Base-by-base conservation (phyloP, 1,140 invertebrate genomes). In the Drosophila bipectinata region DNA sequence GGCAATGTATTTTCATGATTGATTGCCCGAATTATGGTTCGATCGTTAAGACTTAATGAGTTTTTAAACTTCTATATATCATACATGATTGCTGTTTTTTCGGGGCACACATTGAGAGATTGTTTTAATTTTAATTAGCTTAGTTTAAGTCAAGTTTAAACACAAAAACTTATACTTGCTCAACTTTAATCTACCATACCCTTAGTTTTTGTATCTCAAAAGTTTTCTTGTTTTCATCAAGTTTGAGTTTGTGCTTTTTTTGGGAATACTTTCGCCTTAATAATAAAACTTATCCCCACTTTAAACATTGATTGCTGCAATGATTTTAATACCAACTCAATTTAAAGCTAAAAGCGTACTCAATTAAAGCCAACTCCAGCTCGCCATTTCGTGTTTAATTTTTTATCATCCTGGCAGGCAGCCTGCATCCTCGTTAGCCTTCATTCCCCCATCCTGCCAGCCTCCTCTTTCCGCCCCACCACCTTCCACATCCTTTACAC, bases 311-410 rank as follows among this genome's bases (percentile, higher is more conserved):
- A 39, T 45, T 53, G 10, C 21, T 51, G 14, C n/a, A 63, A 67
- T 67, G 47, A 56, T 56, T 30, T 37, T 14, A 14, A 68, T 47
- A 56, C 47, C 64, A 68, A 41, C 30, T n/a, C 6, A 5, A 18
- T 9, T 69, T 47, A 39, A 68, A 69, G 51, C 66, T 56, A 24
- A 57, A 57, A 39, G 63, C 30, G n/a, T 48, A 15, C 34, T 66
- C 63, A 66, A 67, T 67, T 67, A 67, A 64, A 64, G 63, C 34
- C 59, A 63, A 52, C 34, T 67, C 52, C 9, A 45, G 59, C 45
- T 34, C 30, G 30, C 66, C 66, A 30, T 48, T 55, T 56, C 51
- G 41, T 26, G 41, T 44, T 68, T 69, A 69, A 69, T 56, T 68
- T 69, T 69, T 56, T 69, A 69, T 69, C 64, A 69, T 21, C 14